phyloP scores from a whole-genome alignment of 2,797 vertebrate species.

The Enteromius anoplus region DNA sequence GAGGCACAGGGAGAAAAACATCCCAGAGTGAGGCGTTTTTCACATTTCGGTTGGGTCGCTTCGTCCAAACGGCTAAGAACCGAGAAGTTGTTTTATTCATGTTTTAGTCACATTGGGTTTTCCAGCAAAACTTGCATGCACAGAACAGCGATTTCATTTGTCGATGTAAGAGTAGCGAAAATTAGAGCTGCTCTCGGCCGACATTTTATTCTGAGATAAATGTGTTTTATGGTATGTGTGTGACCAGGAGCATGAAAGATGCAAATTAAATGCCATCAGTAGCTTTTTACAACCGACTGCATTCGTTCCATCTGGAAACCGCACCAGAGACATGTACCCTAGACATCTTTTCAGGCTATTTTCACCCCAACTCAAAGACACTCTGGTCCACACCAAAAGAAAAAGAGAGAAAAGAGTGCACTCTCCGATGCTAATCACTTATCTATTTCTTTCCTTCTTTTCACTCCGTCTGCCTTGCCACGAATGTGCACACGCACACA shows the following conservation, averaged over 20 bases:
- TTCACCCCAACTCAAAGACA: conserved; percentile 5
- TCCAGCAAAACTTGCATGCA: not conserved
- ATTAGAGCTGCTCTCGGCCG: not conserved
- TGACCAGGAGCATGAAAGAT: conserved; percentile 9
- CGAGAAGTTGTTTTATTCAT: conserved; percentile 16
- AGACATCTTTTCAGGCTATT: not conserved
- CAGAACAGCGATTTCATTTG: not conserved
- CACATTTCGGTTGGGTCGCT: not conserved
- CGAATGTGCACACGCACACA: not conserved
- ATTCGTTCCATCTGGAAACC: not conserved
- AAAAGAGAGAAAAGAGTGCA: not conserved
- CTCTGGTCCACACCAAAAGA: not conserved
- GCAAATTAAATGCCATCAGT: not conserved
- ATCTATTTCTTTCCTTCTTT: not conserved
- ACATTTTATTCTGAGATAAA: conserved; percentile 43
- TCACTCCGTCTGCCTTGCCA: conserved; percentile 12
- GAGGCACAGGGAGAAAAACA: not conserved
- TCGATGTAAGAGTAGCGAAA: not conserved
- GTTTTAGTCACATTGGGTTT: not conserved
- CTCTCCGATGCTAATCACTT: not conserved
- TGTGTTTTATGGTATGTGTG: not conserved
- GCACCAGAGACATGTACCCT: not conserved
- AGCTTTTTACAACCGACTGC: not conserved
- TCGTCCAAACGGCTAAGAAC: not conserved
- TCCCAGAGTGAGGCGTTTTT: not conserved